A percentile compares a stretch with the other conserved stretches of the same genome.
Conservation (phyloP, 2,113 vertebrate genomes). For the Callithrix jacchus region DNA sequence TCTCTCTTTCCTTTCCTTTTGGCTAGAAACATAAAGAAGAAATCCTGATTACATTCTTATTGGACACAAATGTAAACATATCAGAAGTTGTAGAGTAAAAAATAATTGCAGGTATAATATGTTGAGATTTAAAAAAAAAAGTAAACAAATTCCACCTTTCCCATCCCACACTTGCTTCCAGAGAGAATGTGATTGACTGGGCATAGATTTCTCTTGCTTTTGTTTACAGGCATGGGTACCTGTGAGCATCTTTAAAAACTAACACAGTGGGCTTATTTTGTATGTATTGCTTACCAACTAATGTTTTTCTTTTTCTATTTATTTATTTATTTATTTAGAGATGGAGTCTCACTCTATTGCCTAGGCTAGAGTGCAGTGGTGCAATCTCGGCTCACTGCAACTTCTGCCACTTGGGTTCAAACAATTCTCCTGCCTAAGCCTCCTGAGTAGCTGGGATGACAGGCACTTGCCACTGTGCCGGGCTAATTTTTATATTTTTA, state of each 20-base stretch:
- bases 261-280: not conserved
- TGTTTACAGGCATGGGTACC: not conserved
- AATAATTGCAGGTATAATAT: not conserved
- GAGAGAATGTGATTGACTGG: not conserved
- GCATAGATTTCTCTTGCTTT: not conserved
- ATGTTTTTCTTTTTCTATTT: not conserved
- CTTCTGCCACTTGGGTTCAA: too few species aligned
- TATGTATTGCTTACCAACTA: not conserved
- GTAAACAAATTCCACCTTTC: not conserved
- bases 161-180: not conserved
- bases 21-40: not conserved
- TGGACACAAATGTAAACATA: not conserved
- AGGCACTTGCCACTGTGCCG: too few species aligned
- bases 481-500: too few species aligned
- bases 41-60: not conserved
- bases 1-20: not conserved
- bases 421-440: too few species aligned
- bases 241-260: not conserved
- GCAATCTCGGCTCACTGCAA: too few species aligned
- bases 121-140: not conserved
- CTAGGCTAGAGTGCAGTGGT: too few species aligned
- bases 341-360: too few species aligned
- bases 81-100: not conserved
- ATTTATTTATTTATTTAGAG: too few species aligned
- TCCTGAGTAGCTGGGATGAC: too few species aligned